Evolutionary conservation across 2,797 vertebrate species (phyloP), one percentile per base, ranked within the genome.

Genomic region (Propithecus perrieri): DNA sequence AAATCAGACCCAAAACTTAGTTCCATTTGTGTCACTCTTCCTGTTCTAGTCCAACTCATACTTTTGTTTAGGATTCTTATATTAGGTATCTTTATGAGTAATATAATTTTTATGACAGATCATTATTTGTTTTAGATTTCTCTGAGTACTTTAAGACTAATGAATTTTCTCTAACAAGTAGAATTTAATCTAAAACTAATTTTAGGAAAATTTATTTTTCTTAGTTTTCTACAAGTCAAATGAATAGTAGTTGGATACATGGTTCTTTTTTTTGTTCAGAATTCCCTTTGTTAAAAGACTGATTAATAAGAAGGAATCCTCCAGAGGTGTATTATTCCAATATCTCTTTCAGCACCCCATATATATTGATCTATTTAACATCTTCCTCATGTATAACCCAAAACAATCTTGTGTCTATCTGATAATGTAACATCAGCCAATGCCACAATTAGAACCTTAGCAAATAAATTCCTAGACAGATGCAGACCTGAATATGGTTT

Each of bases 41-140:
- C 30, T 84, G 18, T 78, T 92, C 69, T 89, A 38, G 41, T 75
- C 20, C 88, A 76, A 91, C 75, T 85, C 63, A 71, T 41, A 35
- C 1, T 28, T 84, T 50, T 76, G 35, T n/a, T 94, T n/a, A 63
- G 24, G 22, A 28, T 88, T 97, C 80, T 85, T 65, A 63, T 85
- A 75, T 61, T 30, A 83, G 17, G 17, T 83, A 59, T 48, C 20
- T 94, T 30, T 89, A 46, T 3, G 41, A 85, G 12, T 72, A 72
- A 67, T 43, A 53, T 43, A 84, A 87, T 75, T 92, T 94, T 93
- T 95, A 18, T 78, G 79, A 83, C 3, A 79, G 55, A 22, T 78
- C 41, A 72, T 65, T 93, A 55, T 85, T 95, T 84, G 18, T 86
- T 98, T 95, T 61, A 46, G 18, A 83, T 95, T 95, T 96, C 28